These are phyloP conservation scores for Andricus quercusramuli DNA, from an alignment of 2,888 invertebrate genomes.

Conservation along the genomic window DNA sequence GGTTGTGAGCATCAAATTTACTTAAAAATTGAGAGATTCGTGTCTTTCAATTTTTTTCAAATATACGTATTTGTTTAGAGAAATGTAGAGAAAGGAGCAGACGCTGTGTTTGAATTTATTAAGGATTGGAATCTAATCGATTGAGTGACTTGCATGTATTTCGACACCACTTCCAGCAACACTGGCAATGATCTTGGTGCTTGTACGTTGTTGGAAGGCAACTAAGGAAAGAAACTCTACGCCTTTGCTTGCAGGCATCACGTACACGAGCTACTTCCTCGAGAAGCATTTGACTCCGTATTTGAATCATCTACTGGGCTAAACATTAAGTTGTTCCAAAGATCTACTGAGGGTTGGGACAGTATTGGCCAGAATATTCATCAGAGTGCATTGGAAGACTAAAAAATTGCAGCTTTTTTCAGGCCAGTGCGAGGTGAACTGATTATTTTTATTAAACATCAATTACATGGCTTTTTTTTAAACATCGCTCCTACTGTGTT, in stretches of 20 bases:
- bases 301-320: constrained; percentile 21
- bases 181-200: constrained; percentile 35
- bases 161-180: constrained; percentile 23
- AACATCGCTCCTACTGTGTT: not conserved
- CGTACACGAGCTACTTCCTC: not conserved
- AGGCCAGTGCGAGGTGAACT: not conserved
- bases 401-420: not conserved
- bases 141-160: constrained; percentile 11
- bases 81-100: no score
- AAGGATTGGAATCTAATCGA: constrained; percentile 11
- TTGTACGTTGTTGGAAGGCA: constrained; percentile 41
- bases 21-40: no score
- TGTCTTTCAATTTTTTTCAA: no score
- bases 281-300: constrained; percentile 10
- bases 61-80: no score
- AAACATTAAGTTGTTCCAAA: not conserved
- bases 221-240: not conserved
- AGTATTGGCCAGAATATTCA: no score
- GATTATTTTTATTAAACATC: not conserved
- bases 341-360: no score
- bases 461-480: no score
- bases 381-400: no score
- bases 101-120: constrained; percentile 18
- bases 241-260: constrained; percentile 19
- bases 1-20: no score